Evolutionary conservation across 2,113 vertebrate genomes (phyloP).

Genomic region (Clinocottus analis): DNA sequence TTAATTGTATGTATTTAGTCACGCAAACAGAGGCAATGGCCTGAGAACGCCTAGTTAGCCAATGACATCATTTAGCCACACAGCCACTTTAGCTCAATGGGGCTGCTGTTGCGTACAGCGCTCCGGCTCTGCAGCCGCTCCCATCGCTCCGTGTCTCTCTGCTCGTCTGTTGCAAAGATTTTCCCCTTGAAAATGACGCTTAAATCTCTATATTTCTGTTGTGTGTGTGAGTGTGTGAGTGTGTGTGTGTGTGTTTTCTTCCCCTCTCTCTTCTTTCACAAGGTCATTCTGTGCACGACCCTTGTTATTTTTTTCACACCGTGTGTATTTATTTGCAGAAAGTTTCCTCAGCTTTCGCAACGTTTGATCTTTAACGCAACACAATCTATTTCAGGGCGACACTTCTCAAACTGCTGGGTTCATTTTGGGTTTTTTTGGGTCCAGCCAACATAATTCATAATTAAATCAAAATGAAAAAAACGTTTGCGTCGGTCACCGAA

Average conservation of each 20-base stretch:
- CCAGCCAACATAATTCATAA: not conserved
- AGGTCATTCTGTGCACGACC: not conserved
- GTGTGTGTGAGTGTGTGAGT: too few relatives aligned
- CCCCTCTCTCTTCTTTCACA: not conserved
- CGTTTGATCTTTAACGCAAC: not conserved
- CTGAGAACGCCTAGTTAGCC: constrained; percentile 98
- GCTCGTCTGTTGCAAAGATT: not conserved
- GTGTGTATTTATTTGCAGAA: not conserved
- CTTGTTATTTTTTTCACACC: not conserved
- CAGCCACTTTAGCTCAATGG: constrained; percentile 89
- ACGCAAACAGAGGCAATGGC: constrained; percentile 99
- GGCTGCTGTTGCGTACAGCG: constrained; percentile 82
- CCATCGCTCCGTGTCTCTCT: constrained; percentile 24
- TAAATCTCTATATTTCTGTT: not conserved
- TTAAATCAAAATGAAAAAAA: not conserved
- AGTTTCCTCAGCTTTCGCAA: not conserved
- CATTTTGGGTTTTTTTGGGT: not conserved
- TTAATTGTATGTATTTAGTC: constrained; percentile 99
- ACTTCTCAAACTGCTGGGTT: constrained; percentile 3
- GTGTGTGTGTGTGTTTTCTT: too few relatives aligned
- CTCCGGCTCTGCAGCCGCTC: constrained; percentile 71
- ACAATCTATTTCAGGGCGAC: not conserved
- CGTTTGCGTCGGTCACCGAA: not conserved
- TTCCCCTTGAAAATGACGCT: not conserved
- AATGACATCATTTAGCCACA: constrained; percentile 96